Evolutionary conservation across 2,797 vertebrate species (phyloP).

Genomic region (Gephyroberyx darwinii): DNA sequence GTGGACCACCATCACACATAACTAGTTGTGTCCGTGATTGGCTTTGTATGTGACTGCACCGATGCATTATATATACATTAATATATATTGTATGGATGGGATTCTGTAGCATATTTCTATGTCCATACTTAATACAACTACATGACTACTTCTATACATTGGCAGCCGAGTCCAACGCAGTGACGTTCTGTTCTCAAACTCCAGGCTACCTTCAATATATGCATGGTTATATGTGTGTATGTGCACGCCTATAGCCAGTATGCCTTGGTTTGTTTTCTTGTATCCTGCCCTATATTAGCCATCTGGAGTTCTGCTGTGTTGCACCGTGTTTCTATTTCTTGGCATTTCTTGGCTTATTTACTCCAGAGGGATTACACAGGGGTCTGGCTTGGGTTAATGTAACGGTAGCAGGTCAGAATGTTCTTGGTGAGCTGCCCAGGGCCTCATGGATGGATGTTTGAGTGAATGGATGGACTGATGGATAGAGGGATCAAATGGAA

Average conservation of each 20-base stretch:
- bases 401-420: not conserved
- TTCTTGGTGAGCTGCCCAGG: not conserved
- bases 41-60: too few species aligned
- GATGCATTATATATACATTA: too few species aligned
- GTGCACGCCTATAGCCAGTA: not conserved
- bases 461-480: not conserved
- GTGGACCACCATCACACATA: too few species aligned
- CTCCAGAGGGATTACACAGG: conserved; percentile 4
- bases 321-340: conserved; percentile 1
- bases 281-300: not conserved
- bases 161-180: too few species aligned
- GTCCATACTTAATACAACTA: too few species aligned
- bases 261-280: not conserved
- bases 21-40: too few species aligned
- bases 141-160: too few species aligned
- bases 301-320: conserved; percentile 3
- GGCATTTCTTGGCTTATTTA: conserved; percentile 15
- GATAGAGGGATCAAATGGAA: not conserved
- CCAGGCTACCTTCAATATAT: not conserved
- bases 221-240: not conserved
- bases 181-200: too few species aligned
- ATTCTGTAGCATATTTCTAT: too few species aligned
- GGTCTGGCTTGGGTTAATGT: conserved; percentile 14
- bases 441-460: not conserved
- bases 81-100: too few species aligned